Conservation (phyloP, 2,113 vertebrate species). For the human region DNA sequence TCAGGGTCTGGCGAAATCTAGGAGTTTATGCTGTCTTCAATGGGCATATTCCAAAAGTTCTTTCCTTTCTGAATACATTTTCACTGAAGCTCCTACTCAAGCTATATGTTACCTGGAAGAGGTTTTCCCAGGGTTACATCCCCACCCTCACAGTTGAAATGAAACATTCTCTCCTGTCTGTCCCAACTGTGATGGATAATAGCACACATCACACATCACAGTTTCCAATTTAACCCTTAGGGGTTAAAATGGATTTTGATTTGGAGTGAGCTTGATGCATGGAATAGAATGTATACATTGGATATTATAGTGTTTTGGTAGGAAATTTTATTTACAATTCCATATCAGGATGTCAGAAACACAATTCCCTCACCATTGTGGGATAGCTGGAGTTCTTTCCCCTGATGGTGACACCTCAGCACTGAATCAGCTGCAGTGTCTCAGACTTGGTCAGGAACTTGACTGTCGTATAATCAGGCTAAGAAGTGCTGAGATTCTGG, state of each 20-base stretch:
- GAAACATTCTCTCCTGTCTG: not conserved
- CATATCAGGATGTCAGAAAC: not conserved
- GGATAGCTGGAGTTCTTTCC: not conserved
- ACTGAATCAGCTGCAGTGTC: not conserved
- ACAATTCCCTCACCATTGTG: not conserved
- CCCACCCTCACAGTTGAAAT: not conserved
- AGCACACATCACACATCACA: not conserved
- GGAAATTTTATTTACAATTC: not conserved
- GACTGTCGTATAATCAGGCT: not conserved
- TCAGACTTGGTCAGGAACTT: not conserved
- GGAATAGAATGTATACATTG: not conserved
- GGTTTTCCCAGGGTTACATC: not conserved
- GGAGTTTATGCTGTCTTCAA: not conserved
- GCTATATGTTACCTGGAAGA: not conserved
- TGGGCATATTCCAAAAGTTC: not conserved
- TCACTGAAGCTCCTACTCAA: not conserved
- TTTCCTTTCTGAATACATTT: slow-evolving; percentile 18
- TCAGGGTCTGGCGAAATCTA: not conserved
- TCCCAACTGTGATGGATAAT: not conserved
- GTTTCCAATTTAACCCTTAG: not conserved
- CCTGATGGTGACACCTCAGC: not conserved
- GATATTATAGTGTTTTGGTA: not conserved
- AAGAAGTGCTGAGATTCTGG: not conserved
- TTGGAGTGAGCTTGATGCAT: not conserved
- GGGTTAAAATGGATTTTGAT: not conserved